Percentiles rank a stretch among this genome's conserved stretches.
These are phyloP conservation scores for Drosophila macrothrix DNA, from an alignment of 2,888 invertebrate species.

Conservation along the genomic window DNA sequence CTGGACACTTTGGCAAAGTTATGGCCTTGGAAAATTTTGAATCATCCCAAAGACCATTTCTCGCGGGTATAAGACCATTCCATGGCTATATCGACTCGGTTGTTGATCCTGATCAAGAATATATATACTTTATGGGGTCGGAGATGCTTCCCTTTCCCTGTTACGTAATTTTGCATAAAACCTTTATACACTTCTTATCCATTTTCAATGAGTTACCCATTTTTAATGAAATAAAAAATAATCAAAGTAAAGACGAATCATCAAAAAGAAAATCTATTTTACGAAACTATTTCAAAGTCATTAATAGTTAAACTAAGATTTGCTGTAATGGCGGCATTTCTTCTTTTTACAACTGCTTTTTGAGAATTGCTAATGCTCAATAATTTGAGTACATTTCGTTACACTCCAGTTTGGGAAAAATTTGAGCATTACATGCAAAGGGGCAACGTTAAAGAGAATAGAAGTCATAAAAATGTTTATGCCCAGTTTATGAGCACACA, in stretches of 20 bases:
- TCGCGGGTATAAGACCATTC: background rate
- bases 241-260: background rate
- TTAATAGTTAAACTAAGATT: background rate
- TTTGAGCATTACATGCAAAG: conserved; percentile 31
- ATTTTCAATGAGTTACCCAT: background rate
- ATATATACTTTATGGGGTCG: no score
- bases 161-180: no score
- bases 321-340: background rate
- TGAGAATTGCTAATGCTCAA: conserved; percentile 15
- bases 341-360: background rate
- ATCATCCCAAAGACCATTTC: background rate
- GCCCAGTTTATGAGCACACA: conserved; percentile 65
- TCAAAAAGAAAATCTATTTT: background rate
- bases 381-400: conserved; percentile 15
- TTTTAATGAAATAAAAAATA: background rate
- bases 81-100: no score
- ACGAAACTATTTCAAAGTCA: background rate
- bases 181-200: background rate
- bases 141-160: no score
- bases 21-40: background rate
- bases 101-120: no score
- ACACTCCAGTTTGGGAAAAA: background rate
- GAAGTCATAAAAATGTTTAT: conserved; percentile 69
- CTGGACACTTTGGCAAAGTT: accelerated
- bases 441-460: conserved; percentile 22